Evolutionary conservation across 2,113 vertebrate genomes (phyloP).

Genomic region (Rhinolophus sinicus): DNA sequence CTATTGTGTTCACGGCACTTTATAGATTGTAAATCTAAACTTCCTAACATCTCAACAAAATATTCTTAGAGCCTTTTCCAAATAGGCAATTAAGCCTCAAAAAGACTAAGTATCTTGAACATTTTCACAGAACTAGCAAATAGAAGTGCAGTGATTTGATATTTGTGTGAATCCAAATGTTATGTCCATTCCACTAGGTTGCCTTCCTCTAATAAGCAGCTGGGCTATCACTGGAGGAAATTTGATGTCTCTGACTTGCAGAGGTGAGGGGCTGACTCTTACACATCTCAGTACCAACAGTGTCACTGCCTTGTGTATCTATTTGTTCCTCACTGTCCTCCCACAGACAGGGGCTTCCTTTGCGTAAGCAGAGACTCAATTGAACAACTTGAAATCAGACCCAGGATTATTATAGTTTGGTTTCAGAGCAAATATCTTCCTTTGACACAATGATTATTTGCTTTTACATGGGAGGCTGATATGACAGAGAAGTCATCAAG

Average conservation of each 20-base stretch:
- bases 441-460: conserved; percentile 73
- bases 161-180: conserved; percentile 9
- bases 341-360: neutral
- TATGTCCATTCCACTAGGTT: neutral
- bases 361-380: neutral
- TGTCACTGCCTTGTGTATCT: neutral
- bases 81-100: neutral
- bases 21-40: neutral
- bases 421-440: neutral
- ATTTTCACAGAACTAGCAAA: neutral
- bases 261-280: neutral
- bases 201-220: neutral
- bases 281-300: neutral
- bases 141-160: neutral
- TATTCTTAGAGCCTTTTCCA: neutral
- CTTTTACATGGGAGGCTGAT: conserved; percentile 78
- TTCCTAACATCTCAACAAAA: neutral
- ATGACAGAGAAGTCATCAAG: conserved; percentile 75
- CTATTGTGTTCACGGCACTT: neutral
- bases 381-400: conserved; percentile 5
- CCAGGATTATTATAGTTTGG: neutral
- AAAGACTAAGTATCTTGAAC: neutral
- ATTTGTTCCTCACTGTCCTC: neutral
- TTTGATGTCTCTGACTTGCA: neutral
- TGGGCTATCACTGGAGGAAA: neutral